Base-by-base conservation (phyloP, 1,140 invertebrate genomes). In the Drosophila azteca region DNA sequence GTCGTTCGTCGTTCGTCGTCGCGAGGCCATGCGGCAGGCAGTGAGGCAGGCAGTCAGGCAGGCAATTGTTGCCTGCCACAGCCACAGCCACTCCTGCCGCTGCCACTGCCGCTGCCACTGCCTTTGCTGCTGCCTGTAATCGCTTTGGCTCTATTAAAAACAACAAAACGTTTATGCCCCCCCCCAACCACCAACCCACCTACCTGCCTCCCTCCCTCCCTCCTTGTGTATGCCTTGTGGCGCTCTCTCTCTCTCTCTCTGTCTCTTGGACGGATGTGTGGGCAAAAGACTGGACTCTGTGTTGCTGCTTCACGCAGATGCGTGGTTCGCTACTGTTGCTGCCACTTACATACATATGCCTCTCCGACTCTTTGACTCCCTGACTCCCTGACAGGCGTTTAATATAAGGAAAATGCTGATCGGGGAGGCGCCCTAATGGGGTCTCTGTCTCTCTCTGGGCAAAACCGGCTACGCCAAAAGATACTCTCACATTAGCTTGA, bases 161-260 rank as follows among this genome's bases (percentile, higher is more conserved):
- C 78, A 85, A 85, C 82, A 85, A 85, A 85, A 85, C 82, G 82
- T 85, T 87, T 85, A 85, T 87, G 82, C 71, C 58, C 49, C 68
- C 62, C 71, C 50, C 53, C 68, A 20, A 20, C 17, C 17, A 20
- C 17, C 17, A 20, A 0, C 17, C 17, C 17, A 20, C 17, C 17
- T 20, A 20, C 17, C 17, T 20, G n/a, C n/a, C n/a, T n/a, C n/a
- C n/a, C n/a, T n/a, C 50, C 0, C 35, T 13, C 2, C 11, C 35
- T 13, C 11, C 35, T 11, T 39, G 3, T 13, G 29, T 73, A 20
- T 20, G 68, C 82, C 82, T 85, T 81, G 69, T 85, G 81, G 81
- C 79, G 74, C 78, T 82, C 29, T 31, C 29, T 31, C 29, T 26
- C 26, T 26, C 72, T 67, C 17, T 20, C 17, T 20, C 17, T 20